phyloP scores from a whole-genome alignment of 2,113 vertebrate species.

The Brachyistius frenatus region DNA sequence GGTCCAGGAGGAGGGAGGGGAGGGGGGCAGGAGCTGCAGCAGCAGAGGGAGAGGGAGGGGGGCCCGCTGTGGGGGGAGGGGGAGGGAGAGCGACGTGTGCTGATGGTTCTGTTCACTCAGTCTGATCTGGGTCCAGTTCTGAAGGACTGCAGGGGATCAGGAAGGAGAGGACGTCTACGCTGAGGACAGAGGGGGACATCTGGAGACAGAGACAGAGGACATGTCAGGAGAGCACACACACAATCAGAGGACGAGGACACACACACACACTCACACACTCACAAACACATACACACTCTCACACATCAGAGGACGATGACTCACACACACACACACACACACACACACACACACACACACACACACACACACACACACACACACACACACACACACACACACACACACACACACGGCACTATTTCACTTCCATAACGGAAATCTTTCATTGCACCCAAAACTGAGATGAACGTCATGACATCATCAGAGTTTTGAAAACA shows the following conservation, averaged over 20 bases:
- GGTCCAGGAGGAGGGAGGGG: constrained; percentile 18
- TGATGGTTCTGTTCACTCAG: constrained; percentile 41
- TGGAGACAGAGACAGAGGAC: constrained; percentile 37
- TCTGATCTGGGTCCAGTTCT: constrained; percentile 20
- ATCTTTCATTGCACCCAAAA: too few relatives aligned
- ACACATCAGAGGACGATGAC: too few relatives aligned
- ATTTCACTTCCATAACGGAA: too few relatives aligned
- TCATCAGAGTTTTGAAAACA: neutral
- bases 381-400: too few relatives aligned
- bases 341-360: neutral
- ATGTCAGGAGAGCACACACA: neutral
- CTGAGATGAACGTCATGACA: neutral
- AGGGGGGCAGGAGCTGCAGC: constrained; percentile 2
- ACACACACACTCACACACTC: too few relatives aligned
- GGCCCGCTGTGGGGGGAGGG: neutral
- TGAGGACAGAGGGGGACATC: constrained; percentile 76
- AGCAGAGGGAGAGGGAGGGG: neutral
- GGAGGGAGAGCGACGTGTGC: too few relatives aligned
- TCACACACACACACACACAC: too few relatives aligned
- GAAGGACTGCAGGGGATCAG: constrained; percentile 55
- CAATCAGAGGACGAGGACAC: neutral
- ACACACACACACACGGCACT: too few relatives aligned
- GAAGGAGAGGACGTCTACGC: constrained; percentile 64
- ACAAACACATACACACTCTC: neutral
- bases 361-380: too few relatives aligned